These are phyloP conservation scores for Argyresthia albistria DNA, from an alignment of 2,888 invertebrate species.

Conservation along the genomic window DNA sequence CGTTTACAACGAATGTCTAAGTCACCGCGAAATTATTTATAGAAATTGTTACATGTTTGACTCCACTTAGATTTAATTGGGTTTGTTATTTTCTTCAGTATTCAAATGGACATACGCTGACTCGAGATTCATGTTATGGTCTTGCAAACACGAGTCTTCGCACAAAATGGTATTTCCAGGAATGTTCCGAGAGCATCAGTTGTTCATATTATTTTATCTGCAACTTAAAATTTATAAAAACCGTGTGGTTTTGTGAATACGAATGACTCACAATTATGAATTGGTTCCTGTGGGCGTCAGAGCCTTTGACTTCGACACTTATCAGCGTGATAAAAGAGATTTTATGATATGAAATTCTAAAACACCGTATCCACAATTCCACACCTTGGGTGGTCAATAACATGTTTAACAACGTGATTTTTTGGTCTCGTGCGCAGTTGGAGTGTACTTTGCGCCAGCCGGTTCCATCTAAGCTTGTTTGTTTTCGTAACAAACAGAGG, in stretches of 20 bases:
- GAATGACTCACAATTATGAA: constrained; percentile 6
- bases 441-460: constrained; percentile 42
- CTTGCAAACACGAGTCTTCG: too few species aligned
- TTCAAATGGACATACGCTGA: too few species aligned
- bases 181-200: too few species aligned
- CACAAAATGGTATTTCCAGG: too few species aligned
- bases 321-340: constrained; percentile 59
- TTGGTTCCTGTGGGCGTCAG: constrained; percentile 40
- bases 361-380: constrained; percentile 37
- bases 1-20: constrained; percentile 50
- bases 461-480: constrained; percentile 33
- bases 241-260: background rate
- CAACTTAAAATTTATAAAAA: too few species aligned
- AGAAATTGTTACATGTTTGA: constrained; percentile 32
- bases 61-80: constrained; percentile 1
- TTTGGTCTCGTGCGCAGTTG: constrained; percentile 55
- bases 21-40: constrained; percentile 49
- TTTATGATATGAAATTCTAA: constrained; percentile 58
- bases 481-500: constrained; percentile 43
- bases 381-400: constrained; percentile 64
- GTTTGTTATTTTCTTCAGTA: background rate
- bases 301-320: constrained; percentile 45
- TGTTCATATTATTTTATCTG: too few species aligned
- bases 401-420: constrained; percentile 33
- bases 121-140: too few species aligned